A percentile compares a stretch with the other conserved stretches of the same genome.
Conservation (phyloP, 2,888 invertebrate species). For the Anoncus sp. region DNA sequence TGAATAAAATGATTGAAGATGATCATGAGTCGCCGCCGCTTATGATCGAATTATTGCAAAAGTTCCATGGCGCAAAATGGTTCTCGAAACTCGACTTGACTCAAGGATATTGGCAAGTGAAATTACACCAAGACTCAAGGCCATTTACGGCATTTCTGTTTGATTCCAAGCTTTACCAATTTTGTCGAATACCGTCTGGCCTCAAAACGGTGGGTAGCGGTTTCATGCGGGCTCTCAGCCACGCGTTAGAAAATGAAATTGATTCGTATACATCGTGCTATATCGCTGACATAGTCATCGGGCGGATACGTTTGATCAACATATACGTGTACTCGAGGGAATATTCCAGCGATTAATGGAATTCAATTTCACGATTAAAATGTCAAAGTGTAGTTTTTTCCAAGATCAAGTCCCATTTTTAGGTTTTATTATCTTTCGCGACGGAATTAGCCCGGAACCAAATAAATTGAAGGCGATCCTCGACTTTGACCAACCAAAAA, state of each 20-base stretch:
- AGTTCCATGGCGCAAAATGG: slow-evolving; percentile 61
- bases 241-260: slow-evolving; percentile 62
- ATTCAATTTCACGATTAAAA: slow-evolving; percentile 48
- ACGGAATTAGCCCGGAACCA: slow-evolving; percentile 57
- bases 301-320: slow-evolving; percentile 44
- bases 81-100: slow-evolving; percentile 62
- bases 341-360: neutral
- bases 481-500: slow-evolving; percentile 69
- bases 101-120: slow-evolving; percentile 65
- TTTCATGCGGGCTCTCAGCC: slow-evolving; percentile 64
- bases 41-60: slow-evolving; percentile 57
- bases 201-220: neutral
- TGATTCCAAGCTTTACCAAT: slow-evolving; percentile 62
- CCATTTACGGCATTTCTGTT: slow-evolving; percentile 59
- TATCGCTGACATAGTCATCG: slow-evolving; percentile 73
- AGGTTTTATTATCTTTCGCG: slow-evolving; percentile 51
- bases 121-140: slow-evolving; percentile 35
- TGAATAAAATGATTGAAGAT: slow-evolving; percentile 69
- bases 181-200: slow-evolving; percentile 71
- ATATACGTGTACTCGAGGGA: neutral
- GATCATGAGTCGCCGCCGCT: slow-evolving; percentile 67
- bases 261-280: slow-evolving; percentile 67
- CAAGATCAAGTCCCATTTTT: slow-evolving; percentile 63
- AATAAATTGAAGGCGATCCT: slow-evolving; percentile 66
- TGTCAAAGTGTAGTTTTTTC: slow-evolving; percentile 69